A percentile compares a stretch with the other conserved stretches of the same genome.
Evolutionary conservation across 2,888 invertebrate genomes (phyloP).

Genomic region (Ichneumon xanthorius): DNA sequence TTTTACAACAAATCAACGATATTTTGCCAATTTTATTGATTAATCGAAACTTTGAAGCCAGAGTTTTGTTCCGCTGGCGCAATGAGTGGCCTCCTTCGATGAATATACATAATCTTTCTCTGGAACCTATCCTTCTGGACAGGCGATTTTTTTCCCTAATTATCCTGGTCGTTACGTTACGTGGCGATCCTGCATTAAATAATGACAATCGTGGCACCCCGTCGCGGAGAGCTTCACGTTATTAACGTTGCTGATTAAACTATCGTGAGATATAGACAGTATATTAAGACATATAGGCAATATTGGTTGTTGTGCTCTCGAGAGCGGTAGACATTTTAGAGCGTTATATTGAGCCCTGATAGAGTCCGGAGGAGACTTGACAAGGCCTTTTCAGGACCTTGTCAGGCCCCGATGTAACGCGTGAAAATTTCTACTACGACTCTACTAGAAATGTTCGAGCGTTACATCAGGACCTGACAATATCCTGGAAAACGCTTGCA

Average conservation of each 20-base stretch:
- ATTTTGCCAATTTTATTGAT: background rate
- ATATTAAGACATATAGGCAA: background rate
- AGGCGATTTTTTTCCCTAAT: background rate
- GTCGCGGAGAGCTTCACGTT: slow-evolving; percentile 17
- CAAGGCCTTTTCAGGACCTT: too few species aligned
- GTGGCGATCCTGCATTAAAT: background rate
- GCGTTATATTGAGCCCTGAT: too few species aligned
- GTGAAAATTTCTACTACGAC: too few species aligned
- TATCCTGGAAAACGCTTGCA: too few species aligned
- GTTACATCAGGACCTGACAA: too few species aligned
- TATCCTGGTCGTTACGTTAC: background rate
- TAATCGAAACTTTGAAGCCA: background rate
- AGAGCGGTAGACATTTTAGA: background rate
- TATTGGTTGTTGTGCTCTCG: slow-evolving; percentile 10
- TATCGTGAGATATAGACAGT: slow-evolving; percentile 19
- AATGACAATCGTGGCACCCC: background rate
- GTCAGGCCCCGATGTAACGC: too few species aligned
- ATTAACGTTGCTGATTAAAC: slow-evolving; percentile 44
- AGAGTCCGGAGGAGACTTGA: too few species aligned
- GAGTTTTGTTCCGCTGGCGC: background rate
- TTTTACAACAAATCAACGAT: background rate
- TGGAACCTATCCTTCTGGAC: background rate
- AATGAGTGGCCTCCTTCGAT: background rate
- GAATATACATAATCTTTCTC: background rate
- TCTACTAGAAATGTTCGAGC: too few species aligned